phyloP scores from a whole-genome alignment of 1,140 invertebrate species.

The Teleopsis dalmanni region DNA sequence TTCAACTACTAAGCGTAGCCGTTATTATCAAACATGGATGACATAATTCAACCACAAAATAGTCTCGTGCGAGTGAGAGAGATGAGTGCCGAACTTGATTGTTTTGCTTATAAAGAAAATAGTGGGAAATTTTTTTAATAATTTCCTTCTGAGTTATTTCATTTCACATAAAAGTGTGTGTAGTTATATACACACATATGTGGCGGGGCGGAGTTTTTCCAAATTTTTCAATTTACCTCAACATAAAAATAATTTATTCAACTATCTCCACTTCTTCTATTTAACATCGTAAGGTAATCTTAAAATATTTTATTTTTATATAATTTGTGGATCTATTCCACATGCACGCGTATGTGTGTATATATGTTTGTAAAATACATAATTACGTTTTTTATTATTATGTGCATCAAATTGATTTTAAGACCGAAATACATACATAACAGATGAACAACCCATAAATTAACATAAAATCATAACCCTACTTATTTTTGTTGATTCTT shows the following conservation, averaged over 20 bases:
- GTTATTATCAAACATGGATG: no score
- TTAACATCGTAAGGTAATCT: not conserved
- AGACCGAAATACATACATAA: no score
- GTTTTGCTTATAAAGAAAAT: not conserved
- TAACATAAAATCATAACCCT: no score
- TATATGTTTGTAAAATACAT: not conserved
- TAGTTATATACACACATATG: not conserved
- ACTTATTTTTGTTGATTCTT: no score
- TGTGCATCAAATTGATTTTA: no score
- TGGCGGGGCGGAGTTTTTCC: slow-evolving; percentile 38
- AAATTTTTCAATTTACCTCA: slow-evolving; percentile 41
- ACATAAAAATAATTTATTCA: slow-evolving; percentile 39
- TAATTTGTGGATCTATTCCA: not conserved
- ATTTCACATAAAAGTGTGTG: not conserved
- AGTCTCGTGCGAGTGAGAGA: not conserved
- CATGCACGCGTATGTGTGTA: not conserved
- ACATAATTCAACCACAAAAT: not conserved
- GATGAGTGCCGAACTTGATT: not conserved
- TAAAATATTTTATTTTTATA: not conserved
- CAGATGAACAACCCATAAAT: no score
- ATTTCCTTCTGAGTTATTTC: not conserved
- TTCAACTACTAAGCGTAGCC: no score
- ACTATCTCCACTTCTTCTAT: slow-evolving; percentile 4
- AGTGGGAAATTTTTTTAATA: not conserved
- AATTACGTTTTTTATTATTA: not conserved